Percentiles rank a stretch among this genome's conserved stretches.
These are phyloP conservation scores for Columbina picui DNA, from an alignment of 2,113 vertebrate genomes.

Conservation along the genomic window DNA sequence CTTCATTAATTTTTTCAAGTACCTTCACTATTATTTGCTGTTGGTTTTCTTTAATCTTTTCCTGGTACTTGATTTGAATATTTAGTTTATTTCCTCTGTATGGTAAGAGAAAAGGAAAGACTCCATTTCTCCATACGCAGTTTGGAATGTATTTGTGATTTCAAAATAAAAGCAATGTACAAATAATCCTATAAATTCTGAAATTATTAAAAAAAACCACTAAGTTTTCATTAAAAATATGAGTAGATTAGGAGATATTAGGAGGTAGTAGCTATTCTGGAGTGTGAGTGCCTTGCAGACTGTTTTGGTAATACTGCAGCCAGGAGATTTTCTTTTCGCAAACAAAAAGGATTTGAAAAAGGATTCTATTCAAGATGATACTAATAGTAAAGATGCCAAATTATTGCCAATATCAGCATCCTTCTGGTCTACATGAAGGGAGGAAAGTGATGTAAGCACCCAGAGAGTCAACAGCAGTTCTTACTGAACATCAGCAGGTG, in stretches of 20 bases:
- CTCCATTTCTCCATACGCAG: neutral
- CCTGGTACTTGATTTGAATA: constrained; percentile 3
- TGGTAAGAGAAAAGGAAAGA: neutral
- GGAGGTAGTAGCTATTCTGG: neutral
- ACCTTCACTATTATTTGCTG: constrained; percentile 18
- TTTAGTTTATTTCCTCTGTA: constrained; percentile 2
- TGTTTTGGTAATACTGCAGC: neutral
- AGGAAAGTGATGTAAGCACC: neutral
- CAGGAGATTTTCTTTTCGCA: neutral
- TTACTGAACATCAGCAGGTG: neutral
- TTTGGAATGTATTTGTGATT: neutral
- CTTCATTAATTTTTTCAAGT: constrained; percentile 64
- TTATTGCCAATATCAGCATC: neutral
- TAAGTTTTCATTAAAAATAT: neutral
- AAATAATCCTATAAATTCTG: neutral
- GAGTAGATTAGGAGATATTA: neutral
- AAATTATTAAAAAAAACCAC: neutral
- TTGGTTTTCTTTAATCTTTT: constrained; percentile 29
- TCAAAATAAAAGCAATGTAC: neutral
- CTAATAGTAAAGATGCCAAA: neutral
- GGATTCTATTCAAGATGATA: neutral
- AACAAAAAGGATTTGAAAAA: neutral
- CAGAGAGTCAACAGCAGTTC: neutral
- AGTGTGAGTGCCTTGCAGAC: neutral
- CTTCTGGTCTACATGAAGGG: neutral